phyloP scores from a whole-genome alignment of 2,113 vertebrate species.

The Cichladusa arquata region DNA sequence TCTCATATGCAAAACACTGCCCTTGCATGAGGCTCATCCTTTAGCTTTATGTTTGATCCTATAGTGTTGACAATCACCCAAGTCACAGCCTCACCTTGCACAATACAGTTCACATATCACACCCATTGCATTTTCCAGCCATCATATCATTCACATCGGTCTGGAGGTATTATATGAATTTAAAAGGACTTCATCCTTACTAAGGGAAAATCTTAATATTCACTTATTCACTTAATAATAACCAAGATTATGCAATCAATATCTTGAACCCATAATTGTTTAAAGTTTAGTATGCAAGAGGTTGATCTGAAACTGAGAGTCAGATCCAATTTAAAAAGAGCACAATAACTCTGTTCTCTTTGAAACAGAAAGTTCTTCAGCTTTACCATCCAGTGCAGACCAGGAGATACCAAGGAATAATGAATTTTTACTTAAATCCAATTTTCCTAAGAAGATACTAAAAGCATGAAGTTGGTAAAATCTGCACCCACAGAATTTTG shows the following conservation, averaged over 20 bases:
- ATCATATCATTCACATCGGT: neutral
- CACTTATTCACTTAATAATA: neutral
- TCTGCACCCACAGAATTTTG: neutral
- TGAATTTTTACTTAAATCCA: neutral
- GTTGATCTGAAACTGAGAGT: neutral
- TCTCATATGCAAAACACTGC: neutral
- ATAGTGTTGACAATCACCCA: accelerated
- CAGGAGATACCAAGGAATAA: neutral
- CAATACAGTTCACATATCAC: neutral
- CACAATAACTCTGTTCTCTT: neutral
- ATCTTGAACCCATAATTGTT: neutral
- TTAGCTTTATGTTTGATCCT: neutral
- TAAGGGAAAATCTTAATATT: neutral
- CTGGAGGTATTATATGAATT: neutral
- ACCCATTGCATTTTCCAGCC: neutral
- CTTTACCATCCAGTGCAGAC: neutral
- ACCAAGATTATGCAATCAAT: neutral
- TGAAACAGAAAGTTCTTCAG: neutral
- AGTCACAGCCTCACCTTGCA: neutral
- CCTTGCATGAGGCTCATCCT: neutral
- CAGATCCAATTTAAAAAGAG: neutral
- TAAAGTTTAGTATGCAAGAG: neutral
- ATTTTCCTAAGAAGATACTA: neutral
- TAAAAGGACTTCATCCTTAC: neutral
- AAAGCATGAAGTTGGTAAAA: neutral